phyloP scores from a whole-genome alignment of 2,113 vertebrate genomes.

The Conger conger region DNA sequence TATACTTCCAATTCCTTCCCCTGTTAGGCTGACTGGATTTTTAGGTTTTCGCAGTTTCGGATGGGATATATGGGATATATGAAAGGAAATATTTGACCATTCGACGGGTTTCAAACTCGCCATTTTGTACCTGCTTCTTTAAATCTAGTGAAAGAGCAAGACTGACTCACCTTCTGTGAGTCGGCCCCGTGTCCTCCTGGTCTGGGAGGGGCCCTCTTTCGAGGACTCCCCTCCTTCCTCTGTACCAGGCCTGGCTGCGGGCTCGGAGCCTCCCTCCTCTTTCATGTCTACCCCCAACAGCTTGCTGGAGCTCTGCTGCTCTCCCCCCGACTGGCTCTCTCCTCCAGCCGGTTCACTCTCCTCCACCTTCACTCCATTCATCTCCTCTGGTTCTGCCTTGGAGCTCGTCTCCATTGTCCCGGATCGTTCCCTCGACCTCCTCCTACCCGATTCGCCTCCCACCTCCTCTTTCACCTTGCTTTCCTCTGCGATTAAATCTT shows the following conservation, averaged over 20 bases:
- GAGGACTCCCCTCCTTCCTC: conserved; percentile 14
- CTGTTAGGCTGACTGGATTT: too few relatives aligned
- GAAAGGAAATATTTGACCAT: neutral
- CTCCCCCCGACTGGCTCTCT: neutral
- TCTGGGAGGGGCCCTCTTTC: conserved; percentile 2
- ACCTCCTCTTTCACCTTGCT: neutral
- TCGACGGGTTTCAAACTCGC: neutral
- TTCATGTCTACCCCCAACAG: conserved; percentile 18
- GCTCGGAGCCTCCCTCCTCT: conserved; percentile 14
- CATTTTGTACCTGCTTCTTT: conserved; percentile 7
- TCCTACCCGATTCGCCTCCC: neutral
- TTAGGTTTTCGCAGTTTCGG: too few relatives aligned
- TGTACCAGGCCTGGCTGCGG: conserved; percentile 33
- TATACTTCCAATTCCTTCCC: too few relatives aligned
- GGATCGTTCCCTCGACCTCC: neutral
- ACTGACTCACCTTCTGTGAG: conserved; percentile 54
- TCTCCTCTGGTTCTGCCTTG: conserved; percentile 7
- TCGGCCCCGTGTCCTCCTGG: conserved; percentile 66
- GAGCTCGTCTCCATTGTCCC: neutral
- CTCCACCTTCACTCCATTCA: neutral
- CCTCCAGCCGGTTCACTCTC: neutral
- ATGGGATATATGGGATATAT: neutral
- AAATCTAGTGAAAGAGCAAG: neutral
- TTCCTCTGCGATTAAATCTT: neutral
- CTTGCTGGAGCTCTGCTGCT: conserved; percentile 5